Conservation (phyloP, 1,140 invertebrate genomes). For the Nilaparvata lugens region DNA sequence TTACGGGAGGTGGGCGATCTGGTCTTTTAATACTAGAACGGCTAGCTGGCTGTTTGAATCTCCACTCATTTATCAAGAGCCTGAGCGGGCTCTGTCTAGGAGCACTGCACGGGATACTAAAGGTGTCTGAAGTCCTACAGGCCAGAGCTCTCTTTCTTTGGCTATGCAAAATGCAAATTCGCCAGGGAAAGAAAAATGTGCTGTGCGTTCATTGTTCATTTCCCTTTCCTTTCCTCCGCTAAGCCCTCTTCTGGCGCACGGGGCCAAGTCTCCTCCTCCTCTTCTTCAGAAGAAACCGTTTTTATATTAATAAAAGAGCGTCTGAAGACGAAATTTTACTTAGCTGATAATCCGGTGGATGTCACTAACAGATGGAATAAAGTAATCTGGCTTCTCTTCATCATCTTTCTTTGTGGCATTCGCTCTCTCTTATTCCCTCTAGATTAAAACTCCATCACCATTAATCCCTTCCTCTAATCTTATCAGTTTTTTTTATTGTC, state of each 20-base stretch:
- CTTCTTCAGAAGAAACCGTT: neutral
- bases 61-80: neutral
- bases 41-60: neutral
- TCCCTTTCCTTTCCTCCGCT: neutral
- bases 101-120: no score
- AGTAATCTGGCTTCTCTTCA: neutral
- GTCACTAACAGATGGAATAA: slow-evolving; percentile 9
- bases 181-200: neutral
- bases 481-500: no score
- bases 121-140: no score
- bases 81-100: neutral
- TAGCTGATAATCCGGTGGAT: slow-evolving; percentile 4
- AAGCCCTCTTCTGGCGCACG: neutral
- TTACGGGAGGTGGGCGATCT: no score
- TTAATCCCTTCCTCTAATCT: neutral
- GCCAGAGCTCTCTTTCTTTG: no score
- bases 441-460: neutral
- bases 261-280: no score
- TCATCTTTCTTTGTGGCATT: neutral
- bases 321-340: slow-evolving; percentile 1
- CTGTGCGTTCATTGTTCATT: neutral
- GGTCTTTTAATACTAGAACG: neutral
- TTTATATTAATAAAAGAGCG: neutral
- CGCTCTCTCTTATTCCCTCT: neutral
- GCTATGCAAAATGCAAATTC: neutral